phyloP scores from a whole-genome alignment of 2,888 invertebrate genomes.

The Hydriomena furcata region DNA sequence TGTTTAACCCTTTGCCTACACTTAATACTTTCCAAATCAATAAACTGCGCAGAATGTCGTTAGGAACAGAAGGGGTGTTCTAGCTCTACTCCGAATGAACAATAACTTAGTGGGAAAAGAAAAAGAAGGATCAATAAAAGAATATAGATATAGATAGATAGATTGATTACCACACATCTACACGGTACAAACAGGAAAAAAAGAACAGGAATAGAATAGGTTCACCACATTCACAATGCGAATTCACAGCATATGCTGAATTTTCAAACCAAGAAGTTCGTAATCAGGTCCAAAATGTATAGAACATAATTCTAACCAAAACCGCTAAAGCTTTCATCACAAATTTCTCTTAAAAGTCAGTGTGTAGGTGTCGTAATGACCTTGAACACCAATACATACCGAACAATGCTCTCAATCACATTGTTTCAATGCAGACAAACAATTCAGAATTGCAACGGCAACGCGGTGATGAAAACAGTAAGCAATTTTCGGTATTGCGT shows the following conservation, averaged over 20 bases:
- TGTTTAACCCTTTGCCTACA: not conserved
- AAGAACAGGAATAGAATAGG: too few species aligned
- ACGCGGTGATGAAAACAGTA: constrained; percentile 22
- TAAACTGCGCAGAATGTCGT: constrained; percentile 7
- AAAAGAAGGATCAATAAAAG: not conserved
- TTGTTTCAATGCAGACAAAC: constrained; percentile 52
- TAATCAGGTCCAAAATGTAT: too few species aligned
- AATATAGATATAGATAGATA: too few species aligned
- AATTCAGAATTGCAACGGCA: constrained; percentile 17
- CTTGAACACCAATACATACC: constrained; percentile 57
- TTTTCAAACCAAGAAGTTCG: too few species aligned
- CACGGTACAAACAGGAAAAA: too few species aligned
- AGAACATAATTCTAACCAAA: not conserved
- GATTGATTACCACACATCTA: too few species aligned
- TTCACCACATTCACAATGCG: too few species aligned
- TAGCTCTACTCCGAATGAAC: not conserved
- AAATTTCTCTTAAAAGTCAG: constrained; percentile 15
- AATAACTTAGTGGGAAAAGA: not conserved
- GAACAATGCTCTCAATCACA: constrained; percentile 60
- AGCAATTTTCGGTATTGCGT: constrained; percentile 20
- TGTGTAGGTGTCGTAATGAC: constrained; percentile 56
- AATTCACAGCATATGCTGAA: too few species aligned
- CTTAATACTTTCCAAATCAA: constrained; percentile 3
- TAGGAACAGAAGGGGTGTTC: not conserved
- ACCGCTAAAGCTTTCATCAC: constrained; percentile 12